A percentile compares a stretch with the other conserved stretches of the same genome.
These are phyloP conservation scores for Neolamprologus fasciatus DNA, from an alignment of 2,113 vertebrate genomes.

Conservation along the genomic window DNA sequence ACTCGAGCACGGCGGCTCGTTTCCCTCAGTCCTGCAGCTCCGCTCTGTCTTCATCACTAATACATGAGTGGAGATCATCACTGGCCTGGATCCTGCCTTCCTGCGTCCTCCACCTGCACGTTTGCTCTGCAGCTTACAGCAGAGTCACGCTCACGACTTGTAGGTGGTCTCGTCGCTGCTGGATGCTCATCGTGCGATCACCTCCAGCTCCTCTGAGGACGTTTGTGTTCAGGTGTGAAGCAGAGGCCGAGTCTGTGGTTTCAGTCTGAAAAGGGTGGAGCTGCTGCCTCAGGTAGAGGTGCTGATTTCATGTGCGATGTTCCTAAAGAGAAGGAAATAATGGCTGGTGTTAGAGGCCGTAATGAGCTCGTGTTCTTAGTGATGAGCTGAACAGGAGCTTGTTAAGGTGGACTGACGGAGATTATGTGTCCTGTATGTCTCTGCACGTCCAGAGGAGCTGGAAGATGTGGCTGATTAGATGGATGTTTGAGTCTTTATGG, in stretches of 20 bases:
- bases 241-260: not conserved
- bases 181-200: not conserved
- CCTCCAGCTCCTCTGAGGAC: not conserved
- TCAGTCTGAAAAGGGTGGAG: not conserved
- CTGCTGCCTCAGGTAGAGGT: not conserved
- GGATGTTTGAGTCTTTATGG: not conserved
- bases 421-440: accelerated
- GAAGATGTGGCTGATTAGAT: not conserved
- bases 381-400: not conserved
- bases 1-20: accelerated
- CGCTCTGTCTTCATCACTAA: slow-evolving; percentile 15
- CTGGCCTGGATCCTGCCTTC: not conserved
- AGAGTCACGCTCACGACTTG: accelerated
- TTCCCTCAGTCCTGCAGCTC: not conserved
- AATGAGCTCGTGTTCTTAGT: accelerated
- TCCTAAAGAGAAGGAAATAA: not conserved
- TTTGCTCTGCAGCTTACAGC: not conserved
- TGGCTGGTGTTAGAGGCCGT: accelerated
- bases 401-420: not conserved
- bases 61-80: not conserved
- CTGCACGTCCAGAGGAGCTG: not conserved
- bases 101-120: not conserved
- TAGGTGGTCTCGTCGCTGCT: not conserved
- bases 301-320: not conserved
- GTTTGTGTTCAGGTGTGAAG: not conserved